Base-by-base conservation (phyloP, 2,113 vertebrate species). In the Xenopus borealis region DNA sequence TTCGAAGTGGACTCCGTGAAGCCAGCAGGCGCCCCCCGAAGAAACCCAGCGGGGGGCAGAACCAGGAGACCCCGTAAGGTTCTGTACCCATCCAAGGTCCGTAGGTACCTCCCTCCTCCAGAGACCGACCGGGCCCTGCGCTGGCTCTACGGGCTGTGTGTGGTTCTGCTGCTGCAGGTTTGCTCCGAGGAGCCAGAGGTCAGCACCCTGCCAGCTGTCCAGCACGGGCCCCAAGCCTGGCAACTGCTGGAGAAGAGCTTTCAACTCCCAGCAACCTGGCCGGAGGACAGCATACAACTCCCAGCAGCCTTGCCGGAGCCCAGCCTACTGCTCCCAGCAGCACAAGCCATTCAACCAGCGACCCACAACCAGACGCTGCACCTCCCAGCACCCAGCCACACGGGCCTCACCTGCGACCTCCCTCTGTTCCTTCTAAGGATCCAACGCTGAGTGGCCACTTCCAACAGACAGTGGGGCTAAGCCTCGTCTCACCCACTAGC, bases 181-280 rank as follows among this genome's bases (percentile, higher is more conserved):
- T 76, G 66, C 66, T 62, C 46, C 19, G 73, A 76, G 30, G 72
- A 75, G 53, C 14, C 13, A 17, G 72, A 75, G 44, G 45, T 44
- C 1, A 10, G 17, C 57, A 14, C 8, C 18, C 16, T 14, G 2
- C 16, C 16, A 1, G 27, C 58, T 7, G 19, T 12, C 3, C 3
- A 23, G 3, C 52, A 47, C 10, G 46, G 5, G 46, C 46, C 46
- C 2, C 52, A 53, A 17, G 52, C 14, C 52, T 27, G 23, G 23
- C 23, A 27, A 27, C 1, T 11, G 46, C 46, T 47, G 46, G 46
- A 47, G 46, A 11, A 12, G 46, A 47, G 4, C 46, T 2, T 47
- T 27, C 2, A 27, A 27, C 23, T 27, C 23, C 23, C 2, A 27
- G 23, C 23, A 27, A 13, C 52, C 52, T 11, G 12, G 6, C 52